phyloP scores from a whole-genome alignment of 2,113 vertebrate genomes.

The Donacobius atricapilla region DNA sequence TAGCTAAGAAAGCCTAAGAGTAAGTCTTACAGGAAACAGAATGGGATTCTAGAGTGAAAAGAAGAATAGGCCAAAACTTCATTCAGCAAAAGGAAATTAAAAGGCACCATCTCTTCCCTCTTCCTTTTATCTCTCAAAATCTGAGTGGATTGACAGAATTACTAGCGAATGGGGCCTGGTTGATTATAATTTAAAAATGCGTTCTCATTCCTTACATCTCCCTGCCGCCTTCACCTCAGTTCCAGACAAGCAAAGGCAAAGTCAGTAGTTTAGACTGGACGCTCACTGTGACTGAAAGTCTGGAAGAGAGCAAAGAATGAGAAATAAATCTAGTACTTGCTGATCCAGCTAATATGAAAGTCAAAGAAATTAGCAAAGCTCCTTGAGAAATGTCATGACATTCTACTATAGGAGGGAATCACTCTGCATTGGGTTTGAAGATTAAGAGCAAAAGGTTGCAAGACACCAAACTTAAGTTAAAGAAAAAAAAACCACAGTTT shows the following conservation, averaged over 20 bases:
- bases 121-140: neutral
- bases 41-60: neutral
- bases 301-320: neutral
- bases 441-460: neutral
- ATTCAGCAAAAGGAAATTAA: neutral
- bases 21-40: neutral
- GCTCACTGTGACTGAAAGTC: neutral
- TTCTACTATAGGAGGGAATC: neutral
- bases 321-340: slow-evolving; percentile 14
- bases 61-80: neutral
- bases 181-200: neutral
- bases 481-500: neutral
- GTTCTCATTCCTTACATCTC: neutral
- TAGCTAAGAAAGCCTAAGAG: neutral
- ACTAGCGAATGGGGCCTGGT: neutral
- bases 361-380: slow-evolving; percentile 45
- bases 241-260: neutral
- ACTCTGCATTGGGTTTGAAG: neutral
- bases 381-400: slow-evolving; percentile 39
- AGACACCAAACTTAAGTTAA: neutral
- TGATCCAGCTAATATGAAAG: slow-evolving; percentile 42
- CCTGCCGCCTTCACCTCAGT: fast-evolving
- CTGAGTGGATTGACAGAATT: neutral
- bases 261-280: neutral
- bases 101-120: neutral